These are phyloP conservation scores for Melinaea marsaeus DNA, from an alignment of 2,888 invertebrate species.

Conservation along the genomic window DNA sequence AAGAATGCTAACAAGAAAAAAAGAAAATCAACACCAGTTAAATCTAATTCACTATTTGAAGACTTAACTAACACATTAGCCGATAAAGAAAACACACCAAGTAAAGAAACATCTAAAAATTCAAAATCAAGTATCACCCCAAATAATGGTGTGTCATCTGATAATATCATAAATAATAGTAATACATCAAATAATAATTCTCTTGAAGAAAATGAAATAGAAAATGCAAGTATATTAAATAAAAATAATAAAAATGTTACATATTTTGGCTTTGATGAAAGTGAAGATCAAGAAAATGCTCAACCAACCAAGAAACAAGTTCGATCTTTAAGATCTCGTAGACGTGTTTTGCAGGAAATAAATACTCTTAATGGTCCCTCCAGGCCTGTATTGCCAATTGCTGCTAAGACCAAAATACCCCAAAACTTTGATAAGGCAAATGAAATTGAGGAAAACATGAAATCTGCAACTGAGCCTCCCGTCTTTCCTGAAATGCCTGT, in stretches of 20 bases:
- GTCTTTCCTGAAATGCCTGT: slow-evolving; percentile 40
- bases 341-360: slow-evolving; percentile 55
- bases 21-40: slow-evolving; percentile 49
- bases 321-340: slow-evolving; percentile 44
- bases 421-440: slow-evolving; percentile 49
- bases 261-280: slow-evolving; percentile 73
- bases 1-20: slow-evolving; percentile 57
- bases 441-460: slow-evolving; percentile 50
- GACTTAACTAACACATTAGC: slow-evolving; percentile 36
- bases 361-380: slow-evolving; percentile 51
- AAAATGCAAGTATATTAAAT: slow-evolving; percentile 34
- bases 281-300: slow-evolving; percentile 63
- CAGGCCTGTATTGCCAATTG: slow-evolving; percentile 48
- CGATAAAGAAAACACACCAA: slow-evolving; percentile 23
- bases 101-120: slow-evolving; percentile 9
- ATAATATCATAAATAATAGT: slow-evolving; percentile 32
- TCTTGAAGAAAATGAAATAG: slow-evolving; percentile 29
- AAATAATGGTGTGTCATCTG: not conserved
- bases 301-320: slow-evolving; percentile 52
- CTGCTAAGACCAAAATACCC: slow-evolving; percentile 46
- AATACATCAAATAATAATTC: slow-evolving; percentile 19
- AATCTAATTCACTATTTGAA: slow-evolving; percentile 49
- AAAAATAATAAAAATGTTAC: slow-evolving; percentile 48
- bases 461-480: slow-evolving; percentile 55
- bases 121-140: not conserved